These are phyloP conservation scores for Plecotus auritus DNA, from an alignment of 2,113 vertebrate genomes.

Conservation along the genomic window DNA sequence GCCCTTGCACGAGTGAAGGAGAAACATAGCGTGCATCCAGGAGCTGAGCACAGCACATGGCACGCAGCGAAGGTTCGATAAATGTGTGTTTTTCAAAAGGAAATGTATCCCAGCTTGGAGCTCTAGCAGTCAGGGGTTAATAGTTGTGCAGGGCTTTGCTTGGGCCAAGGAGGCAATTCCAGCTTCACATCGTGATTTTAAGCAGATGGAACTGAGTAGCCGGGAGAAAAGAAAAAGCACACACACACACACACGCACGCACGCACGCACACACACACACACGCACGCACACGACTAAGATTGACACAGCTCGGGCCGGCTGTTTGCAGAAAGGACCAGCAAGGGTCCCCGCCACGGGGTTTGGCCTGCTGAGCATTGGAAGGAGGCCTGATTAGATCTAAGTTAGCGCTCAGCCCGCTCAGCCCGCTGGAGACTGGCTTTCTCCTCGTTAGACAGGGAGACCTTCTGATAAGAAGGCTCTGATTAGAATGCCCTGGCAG, in stretches of 20 bases:
- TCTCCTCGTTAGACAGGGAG: conserved; percentile 80
- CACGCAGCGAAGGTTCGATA: background rate
- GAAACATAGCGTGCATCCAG: background rate
- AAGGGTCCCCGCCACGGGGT: background rate
- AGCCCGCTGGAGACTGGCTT: conserved; percentile 76
- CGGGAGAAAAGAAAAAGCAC: conserved; percentile 1
- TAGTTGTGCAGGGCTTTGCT: background rate
- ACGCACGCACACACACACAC: no score
- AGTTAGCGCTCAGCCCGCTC: conserved; percentile 73
- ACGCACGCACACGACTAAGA: background rate
- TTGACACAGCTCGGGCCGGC: conserved; percentile 47
- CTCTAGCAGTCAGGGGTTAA: background rate
- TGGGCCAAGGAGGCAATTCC: background rate
- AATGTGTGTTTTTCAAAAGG: background rate
- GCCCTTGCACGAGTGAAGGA: background rate
- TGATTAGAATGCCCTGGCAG: conserved; percentile 75
- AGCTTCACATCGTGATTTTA: background rate
- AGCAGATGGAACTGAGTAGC: conserved; percentile 6
- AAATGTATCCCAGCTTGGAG: background rate
- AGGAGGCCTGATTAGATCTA: conserved; percentile 75
- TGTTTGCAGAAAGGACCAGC: conserved; percentile 27
- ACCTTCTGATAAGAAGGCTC: conserved; percentile 73
- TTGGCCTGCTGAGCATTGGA: conserved; percentile 71
- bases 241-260: no score
- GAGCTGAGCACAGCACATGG: background rate